A percentile compares a stretch with the other conserved stretches of the same genome.
phyloP scores from a whole-genome alignment of 2,888 invertebrate species.

The Archaeoteleia sp. region DNA sequence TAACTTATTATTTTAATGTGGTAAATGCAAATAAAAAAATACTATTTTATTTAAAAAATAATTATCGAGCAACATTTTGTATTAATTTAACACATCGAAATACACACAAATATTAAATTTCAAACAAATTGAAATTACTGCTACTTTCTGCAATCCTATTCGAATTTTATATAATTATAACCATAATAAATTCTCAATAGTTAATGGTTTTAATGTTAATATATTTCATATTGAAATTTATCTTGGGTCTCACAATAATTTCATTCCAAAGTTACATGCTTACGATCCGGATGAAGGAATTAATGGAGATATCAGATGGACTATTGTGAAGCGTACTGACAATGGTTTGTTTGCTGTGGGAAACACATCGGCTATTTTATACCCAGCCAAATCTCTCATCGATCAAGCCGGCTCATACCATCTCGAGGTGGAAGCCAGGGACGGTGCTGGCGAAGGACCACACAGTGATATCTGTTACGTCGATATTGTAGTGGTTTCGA shows the following conservation, averaged over 20 bases:
- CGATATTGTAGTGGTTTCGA: conserved; percentile 84
- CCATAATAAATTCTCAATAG: too few species aligned
- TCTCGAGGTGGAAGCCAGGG: conserved; percentile 85
- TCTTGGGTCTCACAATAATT: not conserved
- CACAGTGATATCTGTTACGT: conserved; percentile 83
- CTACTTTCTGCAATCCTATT: too few species aligned
- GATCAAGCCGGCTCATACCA: conserved; percentile 79
- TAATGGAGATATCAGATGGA: conserved; percentile 86
- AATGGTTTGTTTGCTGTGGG: conserved; percentile 85
- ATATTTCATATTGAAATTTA: conserved; percentile 2
- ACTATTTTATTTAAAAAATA: too few species aligned
- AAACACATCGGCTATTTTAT: conserved; percentile 86
- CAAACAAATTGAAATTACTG: too few species aligned
- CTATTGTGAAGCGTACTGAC: conserved; percentile 82
- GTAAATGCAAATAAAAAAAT: too few species aligned
- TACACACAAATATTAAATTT: too few species aligned
- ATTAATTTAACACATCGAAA: too few species aligned
- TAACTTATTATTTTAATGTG: too few species aligned
- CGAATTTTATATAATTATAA: too few species aligned
- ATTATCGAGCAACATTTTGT: too few species aligned
- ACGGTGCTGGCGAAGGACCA: conserved; percentile 82
- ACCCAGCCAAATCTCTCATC: conserved; percentile 83
- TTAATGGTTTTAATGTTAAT: too few species aligned
- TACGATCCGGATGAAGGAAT: conserved; percentile 87
- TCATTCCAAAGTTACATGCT: conserved; percentile 86